Conservation (phyloP, 1,140 invertebrate genomes). For the Pseudoatta argentina region DNA sequence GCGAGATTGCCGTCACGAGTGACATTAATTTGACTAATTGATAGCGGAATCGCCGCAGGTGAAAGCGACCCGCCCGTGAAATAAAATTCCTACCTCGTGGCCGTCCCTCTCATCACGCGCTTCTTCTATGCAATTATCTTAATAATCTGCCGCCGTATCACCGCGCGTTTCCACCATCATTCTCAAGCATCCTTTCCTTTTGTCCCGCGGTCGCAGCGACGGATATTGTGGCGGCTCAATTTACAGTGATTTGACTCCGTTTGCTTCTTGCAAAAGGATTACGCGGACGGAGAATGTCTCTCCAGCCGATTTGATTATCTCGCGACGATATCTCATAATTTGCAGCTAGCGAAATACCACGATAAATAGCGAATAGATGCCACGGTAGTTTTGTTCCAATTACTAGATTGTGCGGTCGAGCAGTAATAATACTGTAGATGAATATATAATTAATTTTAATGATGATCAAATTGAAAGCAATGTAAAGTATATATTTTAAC, state of each 20-base stretch:
- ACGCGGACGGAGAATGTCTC: constrained; percentile 5
- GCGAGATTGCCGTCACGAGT: constrained; percentile 38
- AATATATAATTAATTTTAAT: constrained; percentile 19
- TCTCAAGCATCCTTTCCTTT: constrained; percentile 26
- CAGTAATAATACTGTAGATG: not conserved
- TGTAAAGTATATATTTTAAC: not conserved
- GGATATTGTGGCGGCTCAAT: constrained; percentile 33
- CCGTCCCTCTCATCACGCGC: constrained; percentile 26
- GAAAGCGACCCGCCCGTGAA: constrained; percentile 73
- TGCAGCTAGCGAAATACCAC: constrained; percentile 17
- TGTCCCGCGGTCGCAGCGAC: not conserved
- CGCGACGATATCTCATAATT: not conserved
- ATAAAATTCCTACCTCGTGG: constrained; percentile 68
- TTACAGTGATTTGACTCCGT: constrained; percentile 33
- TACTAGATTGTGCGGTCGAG: not conserved
- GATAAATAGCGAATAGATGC: constrained; percentile 9
- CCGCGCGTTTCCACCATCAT: constrained; percentile 15
- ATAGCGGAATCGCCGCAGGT: constrained; percentile 64
- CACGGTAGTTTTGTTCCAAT: not conserved
- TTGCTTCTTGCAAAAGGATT: constrained; percentile 45
- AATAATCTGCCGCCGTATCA: constrained; percentile 69
- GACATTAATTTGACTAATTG: constrained; percentile 35
- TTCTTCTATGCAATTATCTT: constrained; percentile 71
- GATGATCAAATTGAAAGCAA: constrained; percentile 1
- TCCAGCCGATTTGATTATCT: constrained; percentile 10